A percentile compares a stretch with the other conserved stretches of the same genome.
Evolutionary conservation across 1,140 invertebrate species (phyloP).

Genomic region (Orius insidiosus): DNA sequence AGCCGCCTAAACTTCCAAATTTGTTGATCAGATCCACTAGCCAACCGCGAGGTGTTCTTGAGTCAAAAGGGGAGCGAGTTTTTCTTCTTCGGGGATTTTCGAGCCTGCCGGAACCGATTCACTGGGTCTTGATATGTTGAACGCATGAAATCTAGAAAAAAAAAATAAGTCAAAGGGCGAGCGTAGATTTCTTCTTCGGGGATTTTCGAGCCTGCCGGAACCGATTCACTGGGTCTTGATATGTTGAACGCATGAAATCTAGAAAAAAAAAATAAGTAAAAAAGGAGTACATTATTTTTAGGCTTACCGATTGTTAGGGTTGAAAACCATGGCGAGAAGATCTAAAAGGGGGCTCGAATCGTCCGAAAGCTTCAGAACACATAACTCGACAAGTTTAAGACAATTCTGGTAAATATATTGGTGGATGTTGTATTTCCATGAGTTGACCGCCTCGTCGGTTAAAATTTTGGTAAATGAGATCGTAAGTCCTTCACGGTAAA

Average conservation of each 20-base stretch:
- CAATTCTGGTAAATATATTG: constrained; percentile 88
- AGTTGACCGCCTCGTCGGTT: constrained; percentile 94
- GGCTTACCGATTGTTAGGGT: constrained; percentile 72
- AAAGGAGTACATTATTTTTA: neutral
- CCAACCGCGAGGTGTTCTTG: constrained; percentile 70
- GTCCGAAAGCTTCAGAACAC: constrained; percentile 74
- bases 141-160: constrained; percentile 72
- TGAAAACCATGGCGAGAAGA: constrained; percentile 80
- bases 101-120: constrained; percentile 52
- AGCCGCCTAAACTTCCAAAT: constrained; percentile 78
- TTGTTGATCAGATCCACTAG: constrained; percentile 88
- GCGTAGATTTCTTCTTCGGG: constrained; percentile 66
- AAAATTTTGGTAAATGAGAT: constrained; percentile 93
- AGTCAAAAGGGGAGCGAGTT: constrained; percentile 63
- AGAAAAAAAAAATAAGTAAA: constrained; percentile 19
- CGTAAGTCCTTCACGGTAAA: constrained; percentile 86
- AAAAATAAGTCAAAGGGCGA: constrained; percentile 28
- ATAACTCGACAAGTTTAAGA: constrained; percentile 77
- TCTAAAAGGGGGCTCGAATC: constrained; percentile 89
- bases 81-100: constrained; percentile 48
- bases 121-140: constrained; percentile 65
- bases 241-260: constrained; percentile 90
- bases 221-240: constrained; percentile 60
- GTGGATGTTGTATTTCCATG: constrained; percentile 95
- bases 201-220: constrained; percentile 39